Conservation (phyloP, 2,888 invertebrate genomes). For the Agapostemon virescens region DNA sequence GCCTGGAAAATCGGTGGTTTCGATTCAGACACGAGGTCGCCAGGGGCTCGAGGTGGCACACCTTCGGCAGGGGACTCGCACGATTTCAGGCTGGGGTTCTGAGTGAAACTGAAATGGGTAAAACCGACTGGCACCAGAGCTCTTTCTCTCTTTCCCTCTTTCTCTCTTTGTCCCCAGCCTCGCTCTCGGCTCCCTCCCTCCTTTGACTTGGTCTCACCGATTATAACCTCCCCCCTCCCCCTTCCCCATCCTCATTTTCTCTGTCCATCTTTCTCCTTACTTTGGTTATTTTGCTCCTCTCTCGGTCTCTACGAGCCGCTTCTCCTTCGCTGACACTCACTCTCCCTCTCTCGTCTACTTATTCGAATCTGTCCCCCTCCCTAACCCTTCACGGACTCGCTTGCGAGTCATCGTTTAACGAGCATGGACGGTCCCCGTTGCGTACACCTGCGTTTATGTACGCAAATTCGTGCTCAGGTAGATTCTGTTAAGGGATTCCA, state of each 20-base stretch:
- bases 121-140: constrained; percentile 52
- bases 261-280: not conserved
- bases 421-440: constrained; percentile 1
- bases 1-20: constrained; percentile 30
- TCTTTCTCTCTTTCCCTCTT: constrained; percentile 45
- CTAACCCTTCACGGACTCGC: constrained; percentile 10
- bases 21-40: constrained; percentile 41
- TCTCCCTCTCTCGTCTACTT: constrained; percentile 19
- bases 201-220: constrained; percentile 46
- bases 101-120: constrained; percentile 68
- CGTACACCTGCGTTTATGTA: constrained; percentile 33
- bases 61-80: constrained; percentile 55
- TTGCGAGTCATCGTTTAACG: constrained; percentile 46
- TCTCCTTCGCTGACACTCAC: constrained; percentile 15
- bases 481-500: no score
- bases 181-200: constrained; percentile 48
- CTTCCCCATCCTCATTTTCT: not conserved
- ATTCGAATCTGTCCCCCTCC: constrained; percentile 26
- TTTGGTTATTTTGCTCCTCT: constrained; percentile 10
- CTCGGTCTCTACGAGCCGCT: not conserved
- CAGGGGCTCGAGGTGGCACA: constrained; percentile 12
- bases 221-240: constrained; percentile 13
- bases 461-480: no score
- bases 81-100: constrained; percentile 61
- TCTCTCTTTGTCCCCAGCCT: constrained; percentile 35